phyloP scores from a whole-genome alignment of 2,888 invertebrate species.

The Xestoiulus laeticollis region DNA sequence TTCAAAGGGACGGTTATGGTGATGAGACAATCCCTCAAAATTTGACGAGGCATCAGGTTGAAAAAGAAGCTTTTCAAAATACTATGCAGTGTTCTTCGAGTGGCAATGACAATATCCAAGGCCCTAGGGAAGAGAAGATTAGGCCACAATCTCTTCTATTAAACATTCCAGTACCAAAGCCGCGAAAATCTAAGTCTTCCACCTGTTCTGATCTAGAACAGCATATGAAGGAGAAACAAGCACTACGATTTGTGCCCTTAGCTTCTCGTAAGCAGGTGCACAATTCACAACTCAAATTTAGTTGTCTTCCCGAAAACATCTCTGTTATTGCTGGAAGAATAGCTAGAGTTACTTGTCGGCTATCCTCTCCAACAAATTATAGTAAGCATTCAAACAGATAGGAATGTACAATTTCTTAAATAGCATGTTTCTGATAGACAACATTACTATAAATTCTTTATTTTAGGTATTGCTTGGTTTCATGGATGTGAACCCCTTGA shows the following conservation, averaged over 20 bases:
- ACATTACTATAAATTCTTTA: background rate
- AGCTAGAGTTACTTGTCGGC: slow-evolving; percentile 55
- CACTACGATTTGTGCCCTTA: slow-evolving; percentile 47
- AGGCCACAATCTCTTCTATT: background rate
- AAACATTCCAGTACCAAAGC: slow-evolving; percentile 36
- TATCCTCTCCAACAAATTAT: slow-evolving; percentile 55
- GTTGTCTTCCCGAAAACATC: slow-evolving; percentile 48
- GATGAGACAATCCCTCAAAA: background rate
- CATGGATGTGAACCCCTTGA: slow-evolving; percentile 57
- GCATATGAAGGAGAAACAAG: background rate
- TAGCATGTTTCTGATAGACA: background rate
- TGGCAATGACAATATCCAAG: background rate
- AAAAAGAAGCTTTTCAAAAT: background rate
- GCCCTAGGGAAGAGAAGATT: background rate
- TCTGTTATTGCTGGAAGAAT: slow-evolving; percentile 56
- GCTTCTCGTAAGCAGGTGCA: background rate
- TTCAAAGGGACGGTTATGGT: background rate
- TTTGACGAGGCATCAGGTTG: background rate
- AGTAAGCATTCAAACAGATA: slow-evolving; percentile 45
- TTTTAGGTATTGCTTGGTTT: slow-evolving; percentile 59
- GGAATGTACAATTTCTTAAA: background rate
- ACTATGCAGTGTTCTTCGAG: background rate
- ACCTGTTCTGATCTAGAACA: slow-evolving; percentile 32
- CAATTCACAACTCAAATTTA: background rate
- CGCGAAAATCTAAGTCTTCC: slow-evolving; percentile 49